Base-by-base conservation (phyloP, 1,140 invertebrate species). In the Platyscapa corneri region DNA sequence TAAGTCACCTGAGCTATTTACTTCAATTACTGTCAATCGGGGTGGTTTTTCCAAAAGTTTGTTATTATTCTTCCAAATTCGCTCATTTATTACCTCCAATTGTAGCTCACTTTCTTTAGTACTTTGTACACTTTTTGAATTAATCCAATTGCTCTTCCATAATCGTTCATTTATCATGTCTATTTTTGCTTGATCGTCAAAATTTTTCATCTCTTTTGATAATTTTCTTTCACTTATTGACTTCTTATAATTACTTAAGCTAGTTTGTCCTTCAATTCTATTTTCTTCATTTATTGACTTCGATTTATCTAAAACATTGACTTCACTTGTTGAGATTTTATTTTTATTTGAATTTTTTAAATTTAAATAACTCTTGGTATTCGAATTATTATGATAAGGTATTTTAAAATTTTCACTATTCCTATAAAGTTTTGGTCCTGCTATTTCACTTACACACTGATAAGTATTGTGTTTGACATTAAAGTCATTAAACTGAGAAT, bases 151-250 rank as follows among this genome's bases (percentile, higher is more conserved):
- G 74, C 91, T 93, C 46, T 93, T 93, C 89, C 91, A 90, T 49
- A 93, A 77, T 83, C 92, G 89, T n/a, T 93, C 92, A 39, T 93
- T 93, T 53, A 93, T 91, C 49, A 93, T 91, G 37, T 93, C 90
- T 30, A 92, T 88, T 34, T 90, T 91, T 67, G 84, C 84, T 65
- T 77, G 76, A 72, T 83, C 56, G 6, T 83, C 86, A 34, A 86
- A 70, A 79, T 87, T 88, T 74, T 70, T 86, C 46, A 74, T 42
- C 5, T 87, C 82, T 32, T 87, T 88, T 27, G 20, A 76, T 37
- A 85, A 83, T 42, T 89, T 90, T 27, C 81, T 76, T 46, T 90
- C 88, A 20, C 37, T 76, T 14, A 30, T 12, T 39, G 37, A 56
- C 32, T 76, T 85, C 14, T 82, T 65, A n/a, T 27, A 12, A 65